Conservation (phyloP, 1,140 invertebrate species). For the Homalodisca vitripennis region DNA sequence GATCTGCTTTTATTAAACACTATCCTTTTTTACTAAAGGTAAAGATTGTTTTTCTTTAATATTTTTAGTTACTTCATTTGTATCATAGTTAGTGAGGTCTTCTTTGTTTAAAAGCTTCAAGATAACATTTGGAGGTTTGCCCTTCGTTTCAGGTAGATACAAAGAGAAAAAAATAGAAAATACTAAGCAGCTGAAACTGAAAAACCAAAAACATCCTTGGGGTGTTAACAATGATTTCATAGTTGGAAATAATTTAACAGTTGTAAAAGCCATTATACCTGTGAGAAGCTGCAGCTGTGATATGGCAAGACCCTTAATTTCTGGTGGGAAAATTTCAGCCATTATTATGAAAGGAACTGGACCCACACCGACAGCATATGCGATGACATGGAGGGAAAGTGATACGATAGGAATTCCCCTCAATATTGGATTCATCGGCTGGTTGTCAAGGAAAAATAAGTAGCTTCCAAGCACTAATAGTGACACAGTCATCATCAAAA, state of each 20-base stretch:
- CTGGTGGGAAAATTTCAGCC: constrained; percentile 33
- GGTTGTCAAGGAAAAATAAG: constrained; percentile 42
- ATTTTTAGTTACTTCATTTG: neutral
- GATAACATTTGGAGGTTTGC: constrained; percentile 30
- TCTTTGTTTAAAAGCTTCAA: constrained; percentile 23
- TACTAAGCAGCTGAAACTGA: constrained; percentile 26
- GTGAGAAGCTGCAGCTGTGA: constrained; percentile 19
- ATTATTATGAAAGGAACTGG: constrained; percentile 29
- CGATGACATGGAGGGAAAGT: constrained; percentile 27
- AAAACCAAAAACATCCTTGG: constrained; percentile 35
- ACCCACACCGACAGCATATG: constrained; percentile 23
- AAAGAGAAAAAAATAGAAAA: constrained; percentile 15
- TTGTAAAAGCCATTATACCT: constrained; percentile 24
- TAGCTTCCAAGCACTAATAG: constrained; percentile 38
- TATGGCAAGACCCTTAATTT: constrained; percentile 26
- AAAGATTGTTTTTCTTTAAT: too few relatives aligned
- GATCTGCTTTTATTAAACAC: too few relatives aligned
- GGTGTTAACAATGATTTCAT: constrained; percentile 20
- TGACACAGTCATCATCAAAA: constrained; percentile 49
- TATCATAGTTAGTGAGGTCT: neutral
- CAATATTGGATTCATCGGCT: constrained; percentile 38
- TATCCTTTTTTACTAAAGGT: too few relatives aligned
- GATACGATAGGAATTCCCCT: constrained; percentile 37
- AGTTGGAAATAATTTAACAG: constrained; percentile 30
- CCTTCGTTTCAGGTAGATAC: constrained; percentile 34